phyloP scores from a whole-genome alignment of 2,888 invertebrate species.

The Trichopoda pennipes region DNA sequence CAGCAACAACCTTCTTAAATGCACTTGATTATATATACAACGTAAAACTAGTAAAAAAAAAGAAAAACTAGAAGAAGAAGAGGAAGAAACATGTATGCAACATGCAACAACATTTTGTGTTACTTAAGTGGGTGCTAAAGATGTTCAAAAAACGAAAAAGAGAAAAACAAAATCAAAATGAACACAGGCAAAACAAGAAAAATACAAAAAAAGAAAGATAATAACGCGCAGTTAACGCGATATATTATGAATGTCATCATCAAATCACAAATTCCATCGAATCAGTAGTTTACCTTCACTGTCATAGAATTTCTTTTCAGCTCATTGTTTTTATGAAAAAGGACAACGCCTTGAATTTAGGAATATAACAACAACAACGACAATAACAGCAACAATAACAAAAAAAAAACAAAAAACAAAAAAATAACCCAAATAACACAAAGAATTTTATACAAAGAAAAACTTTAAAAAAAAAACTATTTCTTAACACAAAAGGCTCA shows the following conservation, averaged over 20 bases:
- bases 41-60: conserved; percentile 1
- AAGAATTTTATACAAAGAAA: conserved; percentile 7
- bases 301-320: conserved; percentile 1
- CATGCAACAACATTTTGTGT: conserved; percentile 3
- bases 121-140: conserved; percentile 13
- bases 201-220: neutral
- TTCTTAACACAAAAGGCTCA: conserved; percentile 42
- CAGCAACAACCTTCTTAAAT: neutral
- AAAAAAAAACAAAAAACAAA: too few relatives aligned
- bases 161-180: conserved; percentile 9
- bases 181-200: conserved; percentile 36
- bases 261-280: conserved; percentile 24
- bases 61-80: conserved; percentile 8
- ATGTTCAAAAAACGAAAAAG: neutral
- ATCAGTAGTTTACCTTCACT: neutral
- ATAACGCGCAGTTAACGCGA: conserved; percentile 49
- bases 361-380: too few relatives aligned
- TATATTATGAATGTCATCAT: conserved; percentile 54
- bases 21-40: conserved; percentile 48
- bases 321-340: conserved; percentile 47
- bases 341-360: conserved; percentile 68
- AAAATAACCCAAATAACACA: conserved; percentile 4
- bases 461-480: conserved; percentile 18
- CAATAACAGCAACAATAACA: too few relatives aligned
- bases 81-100: conserved; percentile 17